Conservation (phyloP, 2,888 invertebrate species). For the Drosophila flavopinicola region DNA sequence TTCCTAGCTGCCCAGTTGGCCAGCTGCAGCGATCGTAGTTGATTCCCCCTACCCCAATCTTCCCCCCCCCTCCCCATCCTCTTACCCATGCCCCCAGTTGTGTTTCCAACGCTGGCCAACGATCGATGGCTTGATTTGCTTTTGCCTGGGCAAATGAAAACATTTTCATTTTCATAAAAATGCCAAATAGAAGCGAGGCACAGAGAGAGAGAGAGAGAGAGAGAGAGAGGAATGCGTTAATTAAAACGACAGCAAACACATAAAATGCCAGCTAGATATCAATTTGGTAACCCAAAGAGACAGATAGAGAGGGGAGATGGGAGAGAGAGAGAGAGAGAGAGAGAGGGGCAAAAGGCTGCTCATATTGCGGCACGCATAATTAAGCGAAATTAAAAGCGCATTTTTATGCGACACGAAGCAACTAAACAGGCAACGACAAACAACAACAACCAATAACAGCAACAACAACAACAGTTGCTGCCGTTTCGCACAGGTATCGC, state of each 20-base stretch:
- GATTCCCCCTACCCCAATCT: no score
- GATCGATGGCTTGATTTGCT: conserved; percentile 27
- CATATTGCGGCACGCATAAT: conserved; percentile 60
- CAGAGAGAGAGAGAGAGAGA: no score
- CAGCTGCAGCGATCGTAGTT: conserved; percentile 33
- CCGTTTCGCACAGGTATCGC: conserved; percentile 77
- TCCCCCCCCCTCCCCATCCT: neutral
- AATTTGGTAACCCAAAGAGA: conserved; percentile 45
- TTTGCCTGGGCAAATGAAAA: conserved; percentile 57
- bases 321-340: neutral
- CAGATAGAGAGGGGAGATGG: neutral
- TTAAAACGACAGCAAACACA: conserved; percentile 66
- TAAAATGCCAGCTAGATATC: conserved; percentile 70
- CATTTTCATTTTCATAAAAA: conserved; percentile 75
- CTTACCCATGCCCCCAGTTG: neutral
- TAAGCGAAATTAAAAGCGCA: conserved; percentile 77
- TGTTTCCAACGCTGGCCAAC: no score
- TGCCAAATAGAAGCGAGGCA: conserved; percentile 50
- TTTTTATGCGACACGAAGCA: conserved; percentile 74
- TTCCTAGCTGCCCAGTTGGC: conserved; percentile 18
- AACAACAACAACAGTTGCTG: conserved; percentile 31
- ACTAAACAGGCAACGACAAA: conserved; percentile 37
- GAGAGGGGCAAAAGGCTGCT: neutral
- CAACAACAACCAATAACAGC: conserved; percentile 12
- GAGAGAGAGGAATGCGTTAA: conserved; percentile 56